Percentiles rank a stretch among this genome's conserved stretches.
These are phyloP conservation scores for Pachymerium ferrugineum DNA, from an alignment of 2,888 invertebrate genomes.

Conservation along the genomic window DNA sequence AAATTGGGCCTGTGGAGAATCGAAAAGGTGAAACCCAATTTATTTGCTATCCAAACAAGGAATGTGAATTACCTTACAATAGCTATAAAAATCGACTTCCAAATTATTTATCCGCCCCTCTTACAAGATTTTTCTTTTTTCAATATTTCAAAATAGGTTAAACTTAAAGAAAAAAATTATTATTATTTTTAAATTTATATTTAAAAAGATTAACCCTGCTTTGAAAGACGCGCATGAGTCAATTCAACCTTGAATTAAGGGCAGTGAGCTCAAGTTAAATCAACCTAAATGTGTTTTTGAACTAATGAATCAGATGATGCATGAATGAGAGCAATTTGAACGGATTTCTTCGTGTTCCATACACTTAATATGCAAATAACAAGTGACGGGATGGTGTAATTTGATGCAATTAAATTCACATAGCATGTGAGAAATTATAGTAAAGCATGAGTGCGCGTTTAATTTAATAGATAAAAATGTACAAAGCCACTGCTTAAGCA, in stretches of 20 bases:
- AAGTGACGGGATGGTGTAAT: slow-evolving; percentile 4
- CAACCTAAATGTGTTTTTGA: slow-evolving; percentile 19
- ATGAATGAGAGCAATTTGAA: slow-evolving; percentile 7
- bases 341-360: not conserved
- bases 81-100: not conserved
- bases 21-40: not conserved
- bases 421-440: slow-evolving; percentile 22
- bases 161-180: not conserved
- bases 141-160: no score
- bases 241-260: not conserved
- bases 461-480: slow-evolving; percentile 22
- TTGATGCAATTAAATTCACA: slow-evolving; percentile 23
- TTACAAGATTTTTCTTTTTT: no score
- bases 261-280: not conserved
- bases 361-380: slow-evolving; percentile 20
- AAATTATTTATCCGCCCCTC: no score
- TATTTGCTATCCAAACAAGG: not conserved
- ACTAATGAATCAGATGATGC: slow-evolving; percentile 22
- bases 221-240: not conserved
- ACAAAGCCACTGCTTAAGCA: not conserved
- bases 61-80: not conserved
- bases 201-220: not conserved
- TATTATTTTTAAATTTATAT: not conserved
- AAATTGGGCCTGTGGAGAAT: not conserved
- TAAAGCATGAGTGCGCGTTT: slow-evolving; percentile 25